Evolutionary conservation across 2,888 invertebrate genomes (phyloP), one percentile per base, ranked within the genome.

Genomic region (Lasioglossum zephyrum): DNA sequence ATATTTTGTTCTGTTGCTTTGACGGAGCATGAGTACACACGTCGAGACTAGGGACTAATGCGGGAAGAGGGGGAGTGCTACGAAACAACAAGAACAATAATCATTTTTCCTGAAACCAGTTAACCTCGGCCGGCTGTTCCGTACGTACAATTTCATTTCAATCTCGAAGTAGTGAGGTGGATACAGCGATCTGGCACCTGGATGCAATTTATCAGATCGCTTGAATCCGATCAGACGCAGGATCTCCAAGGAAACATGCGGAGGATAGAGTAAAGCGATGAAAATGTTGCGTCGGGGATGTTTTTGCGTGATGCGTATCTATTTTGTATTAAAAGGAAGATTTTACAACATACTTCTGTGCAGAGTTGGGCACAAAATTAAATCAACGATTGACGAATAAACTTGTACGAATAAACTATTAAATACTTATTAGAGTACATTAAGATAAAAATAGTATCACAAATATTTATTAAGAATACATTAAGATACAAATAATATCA

Each of bases 101-200:
- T 47, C n/a, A 79, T 73, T 79, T 73, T 74, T n/a, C 39, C n/a
- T 18, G 22, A 31, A n/a, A n/a, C 41, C 57, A 16, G 49, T 47
- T 73, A 39, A 44, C 41, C 8, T 53, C 49, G 13, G 26, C 44
- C 36, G 60, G 47, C 13, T 66, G 47, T n/a, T 22, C 26, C 22
- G 4, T n/a, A 41, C 73, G 77, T 53, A 36, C 73, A n/a, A 66
- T 77, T 77, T 73, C 41, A 31, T 75, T 76, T 39, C 63, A 47
- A 49, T 74, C 73, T 5, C n/a, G 26, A 44, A 53, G 26, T 39
- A 18, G 41, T 5, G n/a, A 31, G 77, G n/a, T 31, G n/a, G 49
- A 73, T 63, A 26, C 63, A 18, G 9, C 66, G 44, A 57, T 53
- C 53, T 53, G 44, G 31, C 70, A 31, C 41, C 39, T 53, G 31